Conservation (phyloP, 2,113 vertebrate species). For the Rhagologus leucostigma region DNA sequence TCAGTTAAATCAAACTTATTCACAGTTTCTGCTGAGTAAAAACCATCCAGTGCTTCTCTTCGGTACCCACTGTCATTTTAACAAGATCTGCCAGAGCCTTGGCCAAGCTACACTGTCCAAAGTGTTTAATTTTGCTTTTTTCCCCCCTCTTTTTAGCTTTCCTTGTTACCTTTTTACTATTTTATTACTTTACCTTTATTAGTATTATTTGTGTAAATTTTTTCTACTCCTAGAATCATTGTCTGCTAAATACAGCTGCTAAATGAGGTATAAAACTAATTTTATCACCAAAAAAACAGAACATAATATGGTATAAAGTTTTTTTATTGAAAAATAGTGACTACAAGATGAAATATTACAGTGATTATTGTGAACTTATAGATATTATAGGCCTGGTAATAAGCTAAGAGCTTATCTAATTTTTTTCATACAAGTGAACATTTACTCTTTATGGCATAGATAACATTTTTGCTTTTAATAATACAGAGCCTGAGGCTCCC, state of each 20-base stretch:
- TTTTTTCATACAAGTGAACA: neutral
- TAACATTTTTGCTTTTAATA: neutral
- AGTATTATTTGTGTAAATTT: neutral
- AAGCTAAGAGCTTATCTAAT: neutral
- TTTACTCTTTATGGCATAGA: neutral
- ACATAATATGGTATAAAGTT: neutral
- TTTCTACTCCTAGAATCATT: neutral
- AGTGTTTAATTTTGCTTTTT: neutral
- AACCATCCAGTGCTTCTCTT: neutral
- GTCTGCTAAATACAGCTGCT: neutral
- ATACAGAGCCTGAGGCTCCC: neutral
- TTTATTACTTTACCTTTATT: neutral
- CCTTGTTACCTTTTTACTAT: neutral
- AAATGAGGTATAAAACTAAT: conserved; percentile 11
- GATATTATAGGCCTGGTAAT: neutral
- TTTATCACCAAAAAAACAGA: neutral
- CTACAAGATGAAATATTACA: neutral
- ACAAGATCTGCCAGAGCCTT: neutral
- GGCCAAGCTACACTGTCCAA: neutral
- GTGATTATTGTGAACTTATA: neutral
- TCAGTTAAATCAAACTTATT: conserved; percentile 52
- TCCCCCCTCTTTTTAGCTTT: rapidly evolving
- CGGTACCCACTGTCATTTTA: neutral
- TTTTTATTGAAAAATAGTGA: neutral
- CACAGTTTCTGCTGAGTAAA: conserved; percentile 30